phyloP scores from a whole-genome alignment of 1,140 invertebrate genomes.

The Leptinotarsa defecta region DNA sequence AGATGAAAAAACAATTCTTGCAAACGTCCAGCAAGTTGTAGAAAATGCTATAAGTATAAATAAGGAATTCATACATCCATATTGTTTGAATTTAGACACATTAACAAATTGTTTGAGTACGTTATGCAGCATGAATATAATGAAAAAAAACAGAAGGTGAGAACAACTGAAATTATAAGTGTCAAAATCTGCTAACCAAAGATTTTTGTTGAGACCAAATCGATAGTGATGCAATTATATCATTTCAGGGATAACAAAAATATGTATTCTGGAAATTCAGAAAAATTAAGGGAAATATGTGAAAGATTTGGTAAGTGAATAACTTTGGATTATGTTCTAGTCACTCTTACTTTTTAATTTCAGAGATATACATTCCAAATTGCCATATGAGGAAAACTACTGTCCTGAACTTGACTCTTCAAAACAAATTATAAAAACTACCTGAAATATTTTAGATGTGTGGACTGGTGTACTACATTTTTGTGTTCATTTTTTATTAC shows the following conservation, averaged over 20 bases:
- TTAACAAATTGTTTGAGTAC: slow-evolving; percentile 57
- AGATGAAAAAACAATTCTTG: slow-evolving; percentile 58
- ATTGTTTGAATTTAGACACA: slow-evolving; percentile 64
- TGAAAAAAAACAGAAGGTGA: slow-evolving; percentile 56
- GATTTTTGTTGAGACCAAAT: no score
- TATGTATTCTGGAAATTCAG: slow-evolving; percentile 35
- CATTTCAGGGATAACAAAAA: slow-evolving; percentile 37
- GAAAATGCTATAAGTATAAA: slow-evolving; percentile 55
- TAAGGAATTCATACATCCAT: slow-evolving; percentile 60
- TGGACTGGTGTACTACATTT: neutral
- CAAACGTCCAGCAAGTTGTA: slow-evolving; percentile 58
- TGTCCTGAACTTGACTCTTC: neutral
- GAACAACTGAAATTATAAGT: slow-evolving; percentile 22
- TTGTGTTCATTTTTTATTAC: neutral
- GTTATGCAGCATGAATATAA: slow-evolving; percentile 48
- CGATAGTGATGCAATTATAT: neutral
- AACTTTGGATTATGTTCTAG: neutral
- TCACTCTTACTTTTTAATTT: slow-evolving; percentile 22
- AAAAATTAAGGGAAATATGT: slow-evolving; percentile 29
- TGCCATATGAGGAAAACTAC: slow-evolving; percentile 27
- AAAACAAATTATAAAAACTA: slow-evolving; percentile 7
- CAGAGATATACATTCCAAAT: slow-evolving; percentile 34
- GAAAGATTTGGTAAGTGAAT: slow-evolving; percentile 35
- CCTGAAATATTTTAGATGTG: neutral
- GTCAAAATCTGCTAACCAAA: neutral